A percentile compares a stretch with the other conserved stretches of the same genome.
Evolutionary conservation across 2,113 vertebrate genomes (phyloP).

Genomic region (Jacana jacana): DNA sequence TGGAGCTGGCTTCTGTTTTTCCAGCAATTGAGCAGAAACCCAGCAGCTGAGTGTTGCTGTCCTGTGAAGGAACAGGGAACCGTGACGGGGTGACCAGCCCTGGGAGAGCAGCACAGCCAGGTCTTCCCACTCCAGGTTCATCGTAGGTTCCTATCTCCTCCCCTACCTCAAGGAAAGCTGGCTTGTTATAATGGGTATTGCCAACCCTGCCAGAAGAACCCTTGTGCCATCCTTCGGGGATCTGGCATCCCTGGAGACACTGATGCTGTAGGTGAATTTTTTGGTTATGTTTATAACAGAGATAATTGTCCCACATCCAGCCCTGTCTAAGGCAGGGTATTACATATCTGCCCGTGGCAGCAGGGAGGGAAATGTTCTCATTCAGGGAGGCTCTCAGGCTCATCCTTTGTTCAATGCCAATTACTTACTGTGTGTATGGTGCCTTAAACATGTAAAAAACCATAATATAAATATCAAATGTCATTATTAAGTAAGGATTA

Average conservation of each 20-base stretch:
- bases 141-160: neutral
- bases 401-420: neutral
- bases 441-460: neutral
- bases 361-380: neutral
- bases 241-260: neutral
- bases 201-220: neutral
- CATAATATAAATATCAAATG: conserved; percentile 5
- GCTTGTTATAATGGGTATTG: accelerated
- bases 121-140: neutral
- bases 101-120: neutral
- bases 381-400: neutral
- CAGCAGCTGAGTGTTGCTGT: accelerated
- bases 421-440: neutral
- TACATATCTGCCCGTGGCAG: neutral
- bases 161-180: neutral
- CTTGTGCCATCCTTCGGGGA: neutral
- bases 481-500: conserved; percentile 33
- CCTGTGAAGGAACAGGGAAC: neutral
- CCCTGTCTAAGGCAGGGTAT: neutral
- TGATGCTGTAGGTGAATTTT: neutral
- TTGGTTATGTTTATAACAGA: neutral
- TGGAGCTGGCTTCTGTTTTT: neutral
- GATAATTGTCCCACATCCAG: neutral
- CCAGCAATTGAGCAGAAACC: neutral
- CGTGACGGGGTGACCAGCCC: accelerated